Conservation (phyloP, 2,888 invertebrate species). For the Gnatocerus cornutus region DNA sequence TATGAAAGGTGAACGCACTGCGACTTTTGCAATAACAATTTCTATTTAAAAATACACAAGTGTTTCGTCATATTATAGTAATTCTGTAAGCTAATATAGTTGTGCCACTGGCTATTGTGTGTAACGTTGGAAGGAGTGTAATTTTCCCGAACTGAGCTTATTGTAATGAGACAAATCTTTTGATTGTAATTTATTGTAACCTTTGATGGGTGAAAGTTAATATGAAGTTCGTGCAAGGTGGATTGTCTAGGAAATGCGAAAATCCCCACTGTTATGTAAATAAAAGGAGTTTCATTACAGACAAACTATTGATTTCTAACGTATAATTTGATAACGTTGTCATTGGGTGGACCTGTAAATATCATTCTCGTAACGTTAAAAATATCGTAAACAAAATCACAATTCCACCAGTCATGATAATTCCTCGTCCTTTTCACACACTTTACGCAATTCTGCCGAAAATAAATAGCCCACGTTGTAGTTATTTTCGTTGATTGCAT, state of each 20-base stretch:
- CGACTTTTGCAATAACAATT: slow-evolving; percentile 65
- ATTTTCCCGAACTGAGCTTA: slow-evolving; percentile 5
- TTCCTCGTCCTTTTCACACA: slow-evolving; percentile 3
- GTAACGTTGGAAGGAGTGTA: slow-evolving; percentile 7
- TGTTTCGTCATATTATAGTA: slow-evolving; percentile 59
- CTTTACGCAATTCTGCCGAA: slow-evolving; percentile 10
- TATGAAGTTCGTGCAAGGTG: slow-evolving; percentile 16
- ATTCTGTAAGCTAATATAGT: slow-evolving; percentile 44
- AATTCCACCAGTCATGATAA: too few species aligned
- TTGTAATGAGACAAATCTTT: too few species aligned
- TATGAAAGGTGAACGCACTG: slow-evolving; percentile 61
- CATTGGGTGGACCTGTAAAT: neutral
- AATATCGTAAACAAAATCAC: too few species aligned
- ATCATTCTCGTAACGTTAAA: slow-evolving; percentile 1
- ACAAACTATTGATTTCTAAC: too few species aligned
- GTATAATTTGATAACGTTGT: too few species aligned
- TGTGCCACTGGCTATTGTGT: slow-evolving; percentile 39
- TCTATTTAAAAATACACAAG: slow-evolving; percentile 65
- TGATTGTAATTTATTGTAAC: slow-evolving; percentile 6
- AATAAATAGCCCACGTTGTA: slow-evolving; percentile 13
- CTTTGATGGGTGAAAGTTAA: slow-evolving; percentile 40
- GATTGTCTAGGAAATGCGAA: slow-evolving; percentile 9
- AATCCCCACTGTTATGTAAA: neutral
- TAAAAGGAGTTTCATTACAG: neutral
- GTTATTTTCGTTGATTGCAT: too few species aligned